Base-by-base conservation (phyloP, 2,797 vertebrate species). In the Danio aesculapii region DNA sequence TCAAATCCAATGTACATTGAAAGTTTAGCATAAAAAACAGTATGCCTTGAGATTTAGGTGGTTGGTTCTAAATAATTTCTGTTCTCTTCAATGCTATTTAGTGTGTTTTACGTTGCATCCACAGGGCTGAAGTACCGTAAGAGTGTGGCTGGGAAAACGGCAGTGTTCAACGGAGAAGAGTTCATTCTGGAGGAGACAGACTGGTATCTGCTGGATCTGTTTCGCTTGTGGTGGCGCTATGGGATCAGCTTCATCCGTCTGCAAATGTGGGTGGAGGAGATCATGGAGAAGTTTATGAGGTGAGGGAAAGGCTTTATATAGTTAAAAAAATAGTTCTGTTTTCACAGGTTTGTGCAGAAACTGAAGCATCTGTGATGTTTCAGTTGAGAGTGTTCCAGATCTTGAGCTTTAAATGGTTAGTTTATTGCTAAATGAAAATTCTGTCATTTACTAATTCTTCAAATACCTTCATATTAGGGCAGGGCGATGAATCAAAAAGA, bases 231-330 rank as follows among this genome's bases (percentile, higher is more conserved):
- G 98, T 99, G 98, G 98, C 96, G 98, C 83, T 99, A 99, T 0
- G 98, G 98, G 70, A 99, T 98, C 93, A 98, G 98, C 90, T 99
- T 99, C 90, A 95, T 99, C 85, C 95, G 98, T 43, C 93, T 99
- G 89, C 98, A 99, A 92, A 99, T 99, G 98, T 99, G 98, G 98
- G 97, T 98, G 88, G 98, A 99, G 90, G 98, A 99, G 91, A 97
- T 98, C 86, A 97, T 99, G 97, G 98, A 99, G 91, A 99, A 99
- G 88, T 99, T 99, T 91, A 98, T 99, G 97, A 98, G 98, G 98
- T 97, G 89, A 84, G 85, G 3, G n/a, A n/a, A 41, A 41, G 14
- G 5, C 2, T 30, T 9, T 39, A 43, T 12, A 49, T 1, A 49
- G 8, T 8, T 8, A 2, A 49, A 49, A 49, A 49, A 30, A 30